Conservation (phyloP, 2,888 invertebrate species). For the Chirona hameri region DNA sequence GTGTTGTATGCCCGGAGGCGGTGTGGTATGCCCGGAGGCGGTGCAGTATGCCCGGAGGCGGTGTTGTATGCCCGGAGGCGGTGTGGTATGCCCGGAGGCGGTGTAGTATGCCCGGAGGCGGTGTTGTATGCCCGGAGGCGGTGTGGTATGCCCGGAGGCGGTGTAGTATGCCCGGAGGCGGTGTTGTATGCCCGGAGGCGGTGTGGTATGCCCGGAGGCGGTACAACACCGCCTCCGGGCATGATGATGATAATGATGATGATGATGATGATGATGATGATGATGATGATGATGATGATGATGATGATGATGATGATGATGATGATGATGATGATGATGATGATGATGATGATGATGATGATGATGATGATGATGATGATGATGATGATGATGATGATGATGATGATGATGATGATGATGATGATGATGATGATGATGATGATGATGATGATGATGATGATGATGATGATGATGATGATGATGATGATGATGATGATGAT, state of each 20-base stretch:
- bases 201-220: too few relatives aligned
- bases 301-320: conserved; percentile 22
- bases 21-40: too few relatives aligned
- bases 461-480: conserved; percentile 22
- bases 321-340: conserved; percentile 22
- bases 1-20: too few relatives aligned
- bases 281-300: conserved; percentile 22
- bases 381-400: conserved; percentile 22
- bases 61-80: too few relatives aligned
- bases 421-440: conserved; percentile 22
- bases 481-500: conserved; percentile 22
- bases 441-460: conserved; percentile 22
- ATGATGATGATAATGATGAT: conserved; percentile 11
- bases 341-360: conserved; percentile 22
- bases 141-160: too few relatives aligned
- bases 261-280: conserved; percentile 11
- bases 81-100: too few relatives aligned
- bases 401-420: conserved; percentile 22
- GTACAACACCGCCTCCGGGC: not conserved
- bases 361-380: conserved; percentile 22
- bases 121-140: too few relatives aligned
- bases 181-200: too few relatives aligned
- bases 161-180: too few relatives aligned
- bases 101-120: too few relatives aligned
- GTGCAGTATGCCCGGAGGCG: too few relatives aligned